Evolutionary conservation across 2,797 vertebrate species (phyloP).

Genomic region (Synanceia verrucosa): DNA sequence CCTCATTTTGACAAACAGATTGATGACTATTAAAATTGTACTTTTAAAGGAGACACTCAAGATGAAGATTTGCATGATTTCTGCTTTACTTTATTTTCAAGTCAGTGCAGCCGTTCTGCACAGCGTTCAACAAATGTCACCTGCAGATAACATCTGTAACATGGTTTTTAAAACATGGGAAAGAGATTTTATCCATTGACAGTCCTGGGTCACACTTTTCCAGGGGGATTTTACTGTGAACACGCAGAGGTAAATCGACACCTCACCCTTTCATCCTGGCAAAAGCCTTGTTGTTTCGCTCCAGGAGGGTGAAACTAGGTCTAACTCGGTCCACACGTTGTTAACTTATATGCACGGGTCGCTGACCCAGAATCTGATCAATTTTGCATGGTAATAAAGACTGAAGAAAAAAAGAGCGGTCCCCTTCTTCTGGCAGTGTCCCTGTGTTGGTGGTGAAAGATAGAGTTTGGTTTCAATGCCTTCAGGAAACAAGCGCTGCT

Average conservation of each 20-base stretch:
- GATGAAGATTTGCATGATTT: not conserved
- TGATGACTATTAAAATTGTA: not conserved
- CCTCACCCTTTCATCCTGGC: constrained; percentile 66
- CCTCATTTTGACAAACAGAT: constrained; percentile 20
- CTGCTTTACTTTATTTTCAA: not conserved
- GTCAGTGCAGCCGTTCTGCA: not conserved
- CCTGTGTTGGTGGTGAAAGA: constrained; percentile 48
- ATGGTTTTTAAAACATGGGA: constrained; percentile 42
- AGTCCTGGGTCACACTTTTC: constrained; percentile 61
- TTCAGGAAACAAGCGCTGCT: constrained; percentile 46
- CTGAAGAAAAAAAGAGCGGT: not conserved
- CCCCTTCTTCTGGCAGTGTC: constrained; percentile 26
- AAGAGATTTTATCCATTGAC: constrained; percentile 55
- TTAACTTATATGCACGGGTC: constrained; percentile 25
- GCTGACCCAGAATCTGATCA: constrained; percentile 18
- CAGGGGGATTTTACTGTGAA: constrained; percentile 69
- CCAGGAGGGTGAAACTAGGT: constrained; percentile 9
- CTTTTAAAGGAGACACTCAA: too few relatives aligned
- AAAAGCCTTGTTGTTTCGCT: constrained; percentile 68
- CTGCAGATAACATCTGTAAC: constrained; percentile 26
- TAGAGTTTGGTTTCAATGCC: constrained; percentile 60
- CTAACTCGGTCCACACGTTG: constrained; percentile 28
- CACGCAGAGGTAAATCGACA: constrained; percentile 68
- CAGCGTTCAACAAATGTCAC: not conserved
- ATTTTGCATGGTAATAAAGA: constrained; percentile 18